phyloP scores from a whole-genome alignment of 1,140 invertebrate genomes.

The Zaprionus davidi region DNA sequence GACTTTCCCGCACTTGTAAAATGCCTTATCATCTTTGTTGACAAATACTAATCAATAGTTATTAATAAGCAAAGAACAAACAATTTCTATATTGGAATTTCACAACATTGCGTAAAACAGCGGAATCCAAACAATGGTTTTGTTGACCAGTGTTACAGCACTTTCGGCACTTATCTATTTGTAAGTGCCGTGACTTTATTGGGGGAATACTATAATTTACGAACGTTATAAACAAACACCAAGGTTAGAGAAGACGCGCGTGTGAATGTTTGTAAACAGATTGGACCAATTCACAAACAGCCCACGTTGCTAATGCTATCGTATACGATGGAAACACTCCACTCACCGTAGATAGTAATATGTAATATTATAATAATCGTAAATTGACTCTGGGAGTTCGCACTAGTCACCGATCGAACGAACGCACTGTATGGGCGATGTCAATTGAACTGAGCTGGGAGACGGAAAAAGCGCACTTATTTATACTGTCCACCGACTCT shows the following conservation, averaged over 20 bases:
- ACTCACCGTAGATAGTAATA: constrained; percentile 4
- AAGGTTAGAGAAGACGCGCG: constrained; percentile 8
- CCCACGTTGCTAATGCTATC: not conserved
- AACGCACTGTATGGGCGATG: not conserved
- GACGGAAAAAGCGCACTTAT: constrained; percentile 10
- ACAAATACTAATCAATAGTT: not conserved
- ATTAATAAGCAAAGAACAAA: not conserved
- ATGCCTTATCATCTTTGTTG: not conserved
- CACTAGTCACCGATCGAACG: constrained; percentile 12
- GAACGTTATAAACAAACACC: constrained; percentile 25
- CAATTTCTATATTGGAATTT: not conserved
- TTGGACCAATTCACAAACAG: constrained; percentile 2
- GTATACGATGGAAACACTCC: not conserved
- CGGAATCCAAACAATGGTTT: not conserved
- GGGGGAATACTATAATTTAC: constrained; percentile 37
- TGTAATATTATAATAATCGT: not conserved
- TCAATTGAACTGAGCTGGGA: constrained; percentile 27
- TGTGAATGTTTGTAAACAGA: constrained; percentile 19
- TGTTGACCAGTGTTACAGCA: constrained; percentile 12
- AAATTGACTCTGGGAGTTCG: not conserved
- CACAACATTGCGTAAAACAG: constrained; percentile 1
- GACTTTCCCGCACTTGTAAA: not conserved
- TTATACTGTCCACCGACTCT: constrained; percentile 17
- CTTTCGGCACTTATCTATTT: constrained; percentile 30
- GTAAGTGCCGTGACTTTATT: constrained; percentile 28